Evolutionary conservation across 2,888 invertebrate species (phyloP).

Genomic region (Lasioglossum leucozonium): DNA sequence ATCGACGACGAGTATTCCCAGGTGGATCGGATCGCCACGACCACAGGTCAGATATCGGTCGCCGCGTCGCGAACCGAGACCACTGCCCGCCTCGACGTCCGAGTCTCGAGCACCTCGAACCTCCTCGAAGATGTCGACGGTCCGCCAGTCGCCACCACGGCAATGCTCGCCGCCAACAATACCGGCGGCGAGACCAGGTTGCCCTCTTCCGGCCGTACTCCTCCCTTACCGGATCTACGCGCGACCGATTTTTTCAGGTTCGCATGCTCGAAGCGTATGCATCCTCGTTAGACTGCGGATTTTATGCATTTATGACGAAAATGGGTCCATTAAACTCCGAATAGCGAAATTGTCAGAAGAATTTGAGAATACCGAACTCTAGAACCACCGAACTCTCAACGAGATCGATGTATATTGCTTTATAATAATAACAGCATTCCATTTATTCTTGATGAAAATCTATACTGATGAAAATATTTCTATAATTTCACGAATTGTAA

Average conservation of each 20-base stretch:
- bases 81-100: conserved; percentile 75
- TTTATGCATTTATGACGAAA: too few relatives aligned
- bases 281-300: neutral
- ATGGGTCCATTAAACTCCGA: too few relatives aligned
- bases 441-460: too few relatives aligned
- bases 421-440: too few relatives aligned
- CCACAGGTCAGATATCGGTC: neutral
- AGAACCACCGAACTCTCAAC: neutral
- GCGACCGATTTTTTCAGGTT: conserved; percentile 87
- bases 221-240: conserved; percentile 87
- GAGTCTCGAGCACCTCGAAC: conserved; percentile 49
- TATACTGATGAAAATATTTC: too few relatives aligned
- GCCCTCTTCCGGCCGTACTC: conserved; percentile 86
- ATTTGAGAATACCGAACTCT: too few relatives aligned
- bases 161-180: conserved; percentile 72
- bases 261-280: neutral
- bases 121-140: conserved; percentile 52
- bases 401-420: too few relatives aligned
- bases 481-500: too few relatives aligned
- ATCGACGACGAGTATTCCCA: conserved; percentile 19
- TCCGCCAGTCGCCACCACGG: conserved; percentile 85
- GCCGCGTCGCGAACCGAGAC: neutral
- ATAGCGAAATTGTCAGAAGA: too few relatives aligned
- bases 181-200: conserved; percentile 86
- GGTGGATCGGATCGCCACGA: conserved; percentile 12